phyloP scores from a whole-genome alignment of 2,888 invertebrate species.

The Erannis defoliaria region DNA sequence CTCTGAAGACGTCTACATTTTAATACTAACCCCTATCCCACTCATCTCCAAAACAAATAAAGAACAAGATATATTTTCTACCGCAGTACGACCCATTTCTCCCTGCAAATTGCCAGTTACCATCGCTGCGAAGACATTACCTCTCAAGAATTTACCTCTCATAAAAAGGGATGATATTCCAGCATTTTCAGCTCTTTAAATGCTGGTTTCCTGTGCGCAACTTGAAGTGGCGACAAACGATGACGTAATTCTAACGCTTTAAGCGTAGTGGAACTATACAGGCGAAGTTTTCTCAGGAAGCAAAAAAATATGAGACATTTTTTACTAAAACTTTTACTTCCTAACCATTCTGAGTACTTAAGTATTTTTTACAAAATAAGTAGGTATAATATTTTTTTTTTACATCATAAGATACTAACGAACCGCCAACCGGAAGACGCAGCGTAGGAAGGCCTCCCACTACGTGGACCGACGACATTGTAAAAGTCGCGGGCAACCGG shows the following conservation, averaged over 20 bases:
- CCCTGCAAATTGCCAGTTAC: conserved; percentile 34
- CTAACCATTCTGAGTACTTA: too few relatives aligned
- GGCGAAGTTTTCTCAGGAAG: neutral
- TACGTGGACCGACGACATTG: too few relatives aligned
- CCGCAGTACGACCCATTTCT: conserved; percentile 24
- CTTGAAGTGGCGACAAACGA: conserved; percentile 30
- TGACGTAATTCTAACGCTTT: conserved; percentile 29
- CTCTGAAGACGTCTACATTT: too few relatives aligned
- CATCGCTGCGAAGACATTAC: conserved; percentile 29
- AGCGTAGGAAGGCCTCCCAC: too few relatives aligned
- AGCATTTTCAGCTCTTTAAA: conserved; percentile 25
- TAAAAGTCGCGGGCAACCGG: too few relatives aligned
- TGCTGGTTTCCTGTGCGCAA: conserved; percentile 21
- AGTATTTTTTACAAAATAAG: too few relatives aligned
- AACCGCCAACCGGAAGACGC: too few relatives aligned
- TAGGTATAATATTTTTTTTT: too few relatives aligned
- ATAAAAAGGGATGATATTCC: conserved; percentile 33
- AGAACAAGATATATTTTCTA: conserved; percentile 11
- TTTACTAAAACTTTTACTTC: neutral
- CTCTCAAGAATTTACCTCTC: conserved; percentile 33
- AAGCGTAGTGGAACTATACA: neutral
- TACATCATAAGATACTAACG: too few relatives aligned
- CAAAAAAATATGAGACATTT: neutral
- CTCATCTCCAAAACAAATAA: conserved; percentile 22
- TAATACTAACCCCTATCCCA: neutral